phyloP scores from a whole-genome alignment of 64 coral and sea anemone species.

The Montipora foliosa region DNA sequence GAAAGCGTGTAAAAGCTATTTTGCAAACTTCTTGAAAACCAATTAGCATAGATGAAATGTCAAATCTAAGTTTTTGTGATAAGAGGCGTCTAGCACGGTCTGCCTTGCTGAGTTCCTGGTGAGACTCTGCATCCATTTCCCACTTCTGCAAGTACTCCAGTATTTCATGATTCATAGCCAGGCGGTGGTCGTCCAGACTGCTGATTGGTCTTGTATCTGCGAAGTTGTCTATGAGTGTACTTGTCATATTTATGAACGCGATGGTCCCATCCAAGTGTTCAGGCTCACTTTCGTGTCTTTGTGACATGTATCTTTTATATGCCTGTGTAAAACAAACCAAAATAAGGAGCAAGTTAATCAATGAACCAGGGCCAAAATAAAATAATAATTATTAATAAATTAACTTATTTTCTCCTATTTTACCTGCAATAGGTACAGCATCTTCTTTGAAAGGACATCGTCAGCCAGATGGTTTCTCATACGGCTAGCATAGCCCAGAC shows the following conservation, averaged over 20 bases:
- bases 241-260: conserved; percentile 19
- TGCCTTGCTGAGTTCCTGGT: neutral
- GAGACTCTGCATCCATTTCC: neutral
- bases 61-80: conserved; percentile 70
- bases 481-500: conserved; percentile 28
- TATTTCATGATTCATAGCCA: neutral
- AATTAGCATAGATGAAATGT: conserved; percentile 45
- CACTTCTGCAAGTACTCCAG: conserved; percentile 5
- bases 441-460: conserved; percentile 55
- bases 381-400: too few species aligned
- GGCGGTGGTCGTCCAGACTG: conserved; percentile 18
- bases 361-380: neutral
- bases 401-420: neutral
- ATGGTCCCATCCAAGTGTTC: conserved; percentile 21
- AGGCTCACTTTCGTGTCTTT: neutral
- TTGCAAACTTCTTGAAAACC: conserved; percentile 54
- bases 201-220: neutral
- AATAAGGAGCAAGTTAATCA: neutral
- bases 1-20: conserved; percentile 23
- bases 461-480: conserved; percentile 73
- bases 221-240: conserved; percentile 21
- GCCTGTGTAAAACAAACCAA: neutral
- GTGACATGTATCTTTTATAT: conserved; percentile 8
- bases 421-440: conserved; percentile 66
- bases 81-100: conserved; percentile 27